phyloP scores from a whole-genome alignment of 2,888 invertebrate species.

The Megaustenia siamemsis region DNA sequence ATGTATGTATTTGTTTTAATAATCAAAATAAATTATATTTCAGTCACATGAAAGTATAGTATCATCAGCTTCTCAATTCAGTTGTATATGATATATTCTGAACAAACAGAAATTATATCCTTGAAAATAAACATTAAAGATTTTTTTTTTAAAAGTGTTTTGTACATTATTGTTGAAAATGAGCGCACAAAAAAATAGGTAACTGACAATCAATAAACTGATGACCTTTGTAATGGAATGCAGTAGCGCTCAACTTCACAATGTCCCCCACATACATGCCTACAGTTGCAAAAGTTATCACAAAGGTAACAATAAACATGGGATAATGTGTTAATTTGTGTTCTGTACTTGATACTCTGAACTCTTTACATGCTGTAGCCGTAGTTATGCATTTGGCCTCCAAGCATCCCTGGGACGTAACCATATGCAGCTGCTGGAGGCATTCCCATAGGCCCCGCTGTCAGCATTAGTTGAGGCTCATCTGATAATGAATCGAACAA shows the following conservation, averaged over 20 bases:
- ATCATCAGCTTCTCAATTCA: too few relatives aligned
- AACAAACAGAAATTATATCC: too few relatives aligned
- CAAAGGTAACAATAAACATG: not conserved
- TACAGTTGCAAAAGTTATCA: not conserved
- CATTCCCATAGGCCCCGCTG: constrained; percentile 87
- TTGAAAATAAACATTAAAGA: too few relatives aligned
- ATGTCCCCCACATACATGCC: not conserved
- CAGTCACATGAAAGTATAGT: too few relatives aligned
- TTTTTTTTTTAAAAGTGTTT: too few relatives aligned
- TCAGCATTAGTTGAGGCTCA: constrained; percentile 97
- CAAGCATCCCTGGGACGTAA: constrained; percentile 43
- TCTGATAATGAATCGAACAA: constrained; percentile 60
- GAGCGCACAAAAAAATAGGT: not conserved
- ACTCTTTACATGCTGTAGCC: constrained; percentile 68
- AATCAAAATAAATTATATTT: too few relatives aligned
- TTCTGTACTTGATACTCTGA: not conserved
- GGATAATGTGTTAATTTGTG: not conserved
- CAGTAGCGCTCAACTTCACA: not conserved
- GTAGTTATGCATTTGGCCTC: constrained; percentile 58
- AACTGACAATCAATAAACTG: constrained; percentile 9
- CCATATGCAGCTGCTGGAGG: constrained; percentile 62
- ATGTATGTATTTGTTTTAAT: too few relatives aligned
- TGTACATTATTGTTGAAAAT: not conserved
- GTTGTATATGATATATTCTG: too few relatives aligned
- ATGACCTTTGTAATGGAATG: constrained; percentile 19